A percentile compares a stretch with the other conserved stretches of the same genome.
Evolutionary conservation across 2,888 invertebrate species (phyloP).

Genomic region (Philonicus albiceps): DNA sequence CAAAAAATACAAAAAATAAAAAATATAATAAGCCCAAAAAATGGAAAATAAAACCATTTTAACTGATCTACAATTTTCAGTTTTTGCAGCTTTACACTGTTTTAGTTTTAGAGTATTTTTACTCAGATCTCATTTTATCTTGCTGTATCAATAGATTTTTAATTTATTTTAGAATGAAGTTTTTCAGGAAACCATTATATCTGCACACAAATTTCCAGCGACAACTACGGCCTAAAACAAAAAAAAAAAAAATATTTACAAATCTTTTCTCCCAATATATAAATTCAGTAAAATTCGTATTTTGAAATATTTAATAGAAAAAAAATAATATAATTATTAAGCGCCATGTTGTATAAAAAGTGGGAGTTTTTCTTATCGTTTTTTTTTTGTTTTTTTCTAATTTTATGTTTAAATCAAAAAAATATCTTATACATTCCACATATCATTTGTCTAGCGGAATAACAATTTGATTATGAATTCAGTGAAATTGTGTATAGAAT

Average conservation of each 20-base stretch:
- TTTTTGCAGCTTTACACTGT: neutral
- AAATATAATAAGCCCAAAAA: neutral
- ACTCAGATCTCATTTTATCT: neutral
- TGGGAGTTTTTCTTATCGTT: neutral
- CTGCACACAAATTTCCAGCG: neutral
- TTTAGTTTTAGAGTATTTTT: neutral
- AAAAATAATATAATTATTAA: neutral
- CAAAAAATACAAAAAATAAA: neutral
- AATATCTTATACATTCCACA: slow-evolving; percentile 13
- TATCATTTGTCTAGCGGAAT: neutral
- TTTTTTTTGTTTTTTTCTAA: neutral
- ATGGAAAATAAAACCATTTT: neutral
- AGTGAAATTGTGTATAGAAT: neutral
- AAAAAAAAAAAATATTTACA: neutral
- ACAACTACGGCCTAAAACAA: slow-evolving; percentile 15
- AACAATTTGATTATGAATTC: neutral
- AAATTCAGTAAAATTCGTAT: neutral
- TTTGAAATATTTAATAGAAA: neutral
- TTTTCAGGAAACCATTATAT: slow-evolving; percentile 9
- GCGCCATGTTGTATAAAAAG: neutral
- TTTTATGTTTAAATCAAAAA: neutral
- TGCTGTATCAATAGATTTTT: neutral
- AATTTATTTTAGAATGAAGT: neutral
- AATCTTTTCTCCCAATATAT: neutral
- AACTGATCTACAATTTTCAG: neutral